Conservation (phyloP, 2,888 invertebrate species). For the Vannuccia rotundouncinata region DNA sequence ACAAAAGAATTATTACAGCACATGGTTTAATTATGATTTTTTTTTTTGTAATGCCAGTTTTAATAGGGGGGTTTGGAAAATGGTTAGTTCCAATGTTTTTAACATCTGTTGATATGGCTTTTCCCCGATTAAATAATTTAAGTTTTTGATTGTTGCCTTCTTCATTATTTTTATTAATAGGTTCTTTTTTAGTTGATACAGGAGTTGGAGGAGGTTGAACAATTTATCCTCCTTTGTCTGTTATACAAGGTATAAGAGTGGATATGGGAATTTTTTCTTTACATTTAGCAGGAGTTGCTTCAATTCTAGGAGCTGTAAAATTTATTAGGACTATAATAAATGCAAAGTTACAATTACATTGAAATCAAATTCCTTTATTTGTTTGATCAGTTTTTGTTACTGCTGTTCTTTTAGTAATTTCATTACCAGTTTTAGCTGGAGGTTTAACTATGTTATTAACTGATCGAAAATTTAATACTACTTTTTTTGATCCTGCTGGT, state of each 20-base stretch:
- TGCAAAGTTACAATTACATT: constrained; percentile 59
- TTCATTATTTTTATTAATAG: constrained; percentile 64
- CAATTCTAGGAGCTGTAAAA: constrained; percentile 69
- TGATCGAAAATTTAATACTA: constrained; percentile 72
- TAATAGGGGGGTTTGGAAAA: constrained; percentile 72
- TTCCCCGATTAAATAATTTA: constrained; percentile 76
- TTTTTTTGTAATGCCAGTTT: constrained; percentile 62
- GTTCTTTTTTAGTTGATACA: constrained; percentile 64
- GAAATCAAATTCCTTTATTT: constrained; percentile 68
- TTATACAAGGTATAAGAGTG: constrained; percentile 65
- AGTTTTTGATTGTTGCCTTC: constrained; percentile 72
- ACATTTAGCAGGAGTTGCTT: constrained; percentile 67
- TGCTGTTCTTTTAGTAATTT: constrained; percentile 64
- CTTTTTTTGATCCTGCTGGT: constrained; percentile 72
- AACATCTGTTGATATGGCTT: constrained; percentile 72
- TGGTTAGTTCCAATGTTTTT: constrained; percentile 71
- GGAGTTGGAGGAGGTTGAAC: constrained; percentile 74
- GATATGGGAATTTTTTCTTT: constrained; percentile 71
- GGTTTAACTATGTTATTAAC: constrained; percentile 73
- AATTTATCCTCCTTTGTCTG: constrained; percentile 67
- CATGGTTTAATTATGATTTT: constrained; percentile 78
- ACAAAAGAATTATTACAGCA: constrained; percentile 71
- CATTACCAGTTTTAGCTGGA: constrained; percentile 68
- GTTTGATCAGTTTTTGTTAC: constrained; percentile 68
- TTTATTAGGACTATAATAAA: constrained; percentile 72